Base-by-base conservation (phyloP, 2,888 invertebrate genomes). In the Diabrotica balteata region DNA sequence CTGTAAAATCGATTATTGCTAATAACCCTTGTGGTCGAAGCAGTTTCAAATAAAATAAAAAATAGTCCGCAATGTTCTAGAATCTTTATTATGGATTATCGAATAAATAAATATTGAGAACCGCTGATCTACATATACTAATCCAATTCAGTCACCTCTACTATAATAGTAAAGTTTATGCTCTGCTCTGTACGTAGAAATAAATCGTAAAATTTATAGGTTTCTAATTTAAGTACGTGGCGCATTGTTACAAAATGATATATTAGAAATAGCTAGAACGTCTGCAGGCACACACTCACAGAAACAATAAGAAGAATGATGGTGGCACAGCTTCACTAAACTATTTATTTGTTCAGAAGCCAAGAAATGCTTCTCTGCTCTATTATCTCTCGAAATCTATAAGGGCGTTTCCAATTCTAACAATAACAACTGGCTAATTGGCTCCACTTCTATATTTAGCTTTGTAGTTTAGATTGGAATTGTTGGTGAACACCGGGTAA, bases 371-470 rank as follows among this genome's bases (percentile, higher is more conserved):
- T 10, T 43, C 7, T 51, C 42, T 6, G 52, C 17, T 61, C 64
- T 58, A 64, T 64, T 64, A 64, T 64, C 58, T 64, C 46, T 58
- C 32, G 54, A 58, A 58, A 67, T 59, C 62, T 62, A 57, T 62
- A 68, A 46, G 65, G 65, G 68, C 66, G 59, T 68, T 47, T 62
- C 51, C 66, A 43, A 64, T 57, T 62, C 55, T 66, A 65, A 64
- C 69, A 59, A 63, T 59, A 66, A 66, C 69, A 62, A 55, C 51
- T 17, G 52, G 55, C 61, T 69, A 69, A 69, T 69, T 69, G 66
- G 63, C 45, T 58, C 46, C 50, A 62, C 43, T 62, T 69, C 69
- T 66, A 63, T 62, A 66, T 69, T 69, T 62, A 66, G 59, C 9
- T 17, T 57, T 45, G 54, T 9, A 11, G 45, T 17, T 44, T 7